These are phyloP conservation scores for Cirrhinus molitorella DNA, from an alignment of 2,797 vertebrate species.

Conservation along the genomic window DNA sequence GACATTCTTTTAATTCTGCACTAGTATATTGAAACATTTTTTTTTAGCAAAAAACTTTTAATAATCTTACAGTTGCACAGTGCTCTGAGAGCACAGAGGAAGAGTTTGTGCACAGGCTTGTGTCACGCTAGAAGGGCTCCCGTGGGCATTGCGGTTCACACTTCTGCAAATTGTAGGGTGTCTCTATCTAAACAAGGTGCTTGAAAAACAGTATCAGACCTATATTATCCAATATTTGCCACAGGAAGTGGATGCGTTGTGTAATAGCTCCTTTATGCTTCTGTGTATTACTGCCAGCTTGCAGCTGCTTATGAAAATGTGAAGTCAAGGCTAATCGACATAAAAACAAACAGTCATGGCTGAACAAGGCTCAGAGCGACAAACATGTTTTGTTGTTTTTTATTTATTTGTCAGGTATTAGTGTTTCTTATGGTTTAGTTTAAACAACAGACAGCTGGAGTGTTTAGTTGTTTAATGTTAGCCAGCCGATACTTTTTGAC, in stretches of 20 bases:
- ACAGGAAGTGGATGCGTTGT: conserved; percentile 49
- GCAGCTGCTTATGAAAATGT: conserved; percentile 38
- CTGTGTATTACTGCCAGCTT: conserved; percentile 25
- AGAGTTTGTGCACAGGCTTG: conserved; percentile 76
- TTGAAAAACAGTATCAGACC: conserved; percentile 43
- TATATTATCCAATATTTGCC: conserved; percentile 52
- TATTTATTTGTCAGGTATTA: not conserved
- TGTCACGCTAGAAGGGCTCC: conserved; percentile 62
- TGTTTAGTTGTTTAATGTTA: not conserved
- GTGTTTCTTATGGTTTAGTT: not conserved
- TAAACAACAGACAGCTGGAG: not conserved
- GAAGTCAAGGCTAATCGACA: conserved; percentile 17
- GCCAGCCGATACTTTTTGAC: not conserved
- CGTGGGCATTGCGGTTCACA: conserved; percentile 57
- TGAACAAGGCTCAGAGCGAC: not conserved
- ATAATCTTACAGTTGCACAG: conserved; percentile 65
- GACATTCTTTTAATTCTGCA: conserved; percentile 75
- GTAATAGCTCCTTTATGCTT: conserved; percentile 50
- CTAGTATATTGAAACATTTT: conserved; percentile 83
- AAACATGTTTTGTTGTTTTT: not conserved
- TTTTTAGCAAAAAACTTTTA: not conserved
- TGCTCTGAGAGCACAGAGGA: conserved; percentile 77
- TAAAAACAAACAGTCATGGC: conserved; percentile 4
- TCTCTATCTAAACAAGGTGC: conserved; percentile 45
- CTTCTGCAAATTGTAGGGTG: conserved; percentile 76